Evolutionary conservation across 2,113 vertebrate genomes (phyloP).

Genomic region (Larimichthys polyactis): DNA sequence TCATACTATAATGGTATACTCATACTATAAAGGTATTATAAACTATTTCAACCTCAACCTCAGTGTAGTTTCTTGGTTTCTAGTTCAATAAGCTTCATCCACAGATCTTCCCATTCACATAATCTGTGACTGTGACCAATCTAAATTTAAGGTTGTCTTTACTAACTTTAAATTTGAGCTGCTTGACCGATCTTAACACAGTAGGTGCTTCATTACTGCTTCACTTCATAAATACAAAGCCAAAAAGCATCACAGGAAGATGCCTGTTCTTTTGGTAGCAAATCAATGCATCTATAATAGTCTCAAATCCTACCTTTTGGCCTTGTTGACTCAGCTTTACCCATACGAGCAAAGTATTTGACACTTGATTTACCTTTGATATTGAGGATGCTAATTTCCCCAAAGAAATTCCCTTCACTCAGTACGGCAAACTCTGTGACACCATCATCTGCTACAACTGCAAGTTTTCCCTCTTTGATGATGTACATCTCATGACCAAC

Average conservation of each 20-base stretch:
- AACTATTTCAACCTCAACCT: background rate
- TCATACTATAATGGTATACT: too few relatives aligned
- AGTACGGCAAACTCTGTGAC: constrained; percentile 89
- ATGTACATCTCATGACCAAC: constrained; percentile 96
- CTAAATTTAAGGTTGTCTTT: too few relatives aligned
- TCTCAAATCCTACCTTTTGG: too few relatives aligned
- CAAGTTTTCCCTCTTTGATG: constrained; percentile 91
- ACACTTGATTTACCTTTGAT: constrained; percentile 87
- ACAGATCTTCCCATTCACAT: background rate
- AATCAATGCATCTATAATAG: too few relatives aligned
- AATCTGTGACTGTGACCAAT: background rate
- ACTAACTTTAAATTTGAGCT: background rate
- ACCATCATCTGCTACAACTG: constrained; percentile 92
- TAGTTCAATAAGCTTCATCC: background rate
- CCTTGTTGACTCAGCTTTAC: too few relatives aligned
- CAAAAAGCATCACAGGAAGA: too few relatives aligned
- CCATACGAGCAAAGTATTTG: too few relatives aligned
- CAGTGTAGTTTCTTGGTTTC: too few relatives aligned
- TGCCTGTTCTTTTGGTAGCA: too few relatives aligned
- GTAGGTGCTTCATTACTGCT: background rate
- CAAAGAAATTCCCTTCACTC: constrained; percentile 92
- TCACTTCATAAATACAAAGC: background rate
- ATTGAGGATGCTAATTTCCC: constrained; percentile 96
- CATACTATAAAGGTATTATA: background rate
- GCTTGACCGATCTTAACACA: background rate